A percentile compares a stretch with the other conserved stretches of the same genome.
Conservation (phyloP, 2,113 vertebrate species). For the Steatornis caripensis region DNA sequence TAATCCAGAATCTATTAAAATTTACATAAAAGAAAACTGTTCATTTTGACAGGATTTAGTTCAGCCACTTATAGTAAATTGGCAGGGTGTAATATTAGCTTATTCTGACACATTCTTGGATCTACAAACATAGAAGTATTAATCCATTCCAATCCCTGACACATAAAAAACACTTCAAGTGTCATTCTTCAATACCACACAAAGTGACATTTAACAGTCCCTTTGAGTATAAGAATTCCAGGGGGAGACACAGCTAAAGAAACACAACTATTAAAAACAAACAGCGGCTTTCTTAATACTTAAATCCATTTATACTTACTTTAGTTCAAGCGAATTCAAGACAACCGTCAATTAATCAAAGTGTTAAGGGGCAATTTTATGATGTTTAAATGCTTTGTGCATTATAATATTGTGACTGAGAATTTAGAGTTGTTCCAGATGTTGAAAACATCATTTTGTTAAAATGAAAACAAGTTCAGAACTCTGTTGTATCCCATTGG, state of each 20-base stretch:
- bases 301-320: background rate
- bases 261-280: background rate
- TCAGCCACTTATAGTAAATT: background rate
- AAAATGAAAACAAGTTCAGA: constrained; percentile 9
- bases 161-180: background rate
- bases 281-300: background rate
- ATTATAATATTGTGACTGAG: background rate
- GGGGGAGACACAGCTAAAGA: background rate
- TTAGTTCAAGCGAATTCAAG: background rate
- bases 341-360: constrained; percentile 27
- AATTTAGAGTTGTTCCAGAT: constrained; percentile 56
- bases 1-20: background rate
- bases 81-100: background rate
- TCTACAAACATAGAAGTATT: background rate
- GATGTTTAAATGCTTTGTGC: constrained; percentile 1
- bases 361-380: constrained; percentile 3
- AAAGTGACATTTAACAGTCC: background rate
- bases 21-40: background rate
- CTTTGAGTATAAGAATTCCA: background rate
- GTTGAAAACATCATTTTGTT: constrained; percentile 10
- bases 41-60: background rate
- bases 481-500: background rate
- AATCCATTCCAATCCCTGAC: background rate
- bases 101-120: background rate
- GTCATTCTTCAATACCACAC: background rate